Evolutionary conservation across 2,797 vertebrate genomes (phyloP).

Genomic region (Botia almorhae): DNA sequence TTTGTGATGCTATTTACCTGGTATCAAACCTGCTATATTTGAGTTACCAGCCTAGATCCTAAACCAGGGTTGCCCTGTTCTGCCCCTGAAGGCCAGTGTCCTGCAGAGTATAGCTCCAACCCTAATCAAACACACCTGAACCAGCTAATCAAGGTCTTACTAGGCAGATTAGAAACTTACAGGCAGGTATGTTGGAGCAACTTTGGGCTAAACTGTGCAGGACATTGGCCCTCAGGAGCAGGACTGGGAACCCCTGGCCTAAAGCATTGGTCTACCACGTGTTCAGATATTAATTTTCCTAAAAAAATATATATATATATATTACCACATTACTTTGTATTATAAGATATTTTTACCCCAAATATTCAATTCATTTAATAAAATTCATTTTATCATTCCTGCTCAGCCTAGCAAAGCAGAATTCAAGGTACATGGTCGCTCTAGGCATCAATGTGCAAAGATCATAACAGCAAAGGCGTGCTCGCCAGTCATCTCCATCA

Average conservation of each 20-base stretch:
- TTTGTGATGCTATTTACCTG: too few relatives aligned
- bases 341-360: neutral
- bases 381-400: neutral
- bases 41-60: too few relatives aligned
- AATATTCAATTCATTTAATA: neutral
- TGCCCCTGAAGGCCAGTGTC: too few relatives aligned
- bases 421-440: neutral
- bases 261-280: neutral
- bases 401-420: neutral
- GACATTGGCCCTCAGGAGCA: too few relatives aligned
- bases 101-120: too few relatives aligned
- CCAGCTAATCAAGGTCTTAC: too few relatives aligned
- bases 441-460: neutral
- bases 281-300: neutral
- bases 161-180: too few relatives aligned
- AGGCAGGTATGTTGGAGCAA: too few relatives aligned
- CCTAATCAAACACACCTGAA: too few relatives aligned
- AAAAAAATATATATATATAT: neutral
- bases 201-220: too few relatives aligned
- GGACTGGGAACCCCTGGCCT: neutral
- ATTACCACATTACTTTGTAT: neutral
- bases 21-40: too few relatives aligned
- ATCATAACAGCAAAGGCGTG: neutral
- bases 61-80: too few relatives aligned
- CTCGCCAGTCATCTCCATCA: neutral